Conservation (phyloP, 2,797 vertebrate genomes). For the Poecilia picta region DNA sequence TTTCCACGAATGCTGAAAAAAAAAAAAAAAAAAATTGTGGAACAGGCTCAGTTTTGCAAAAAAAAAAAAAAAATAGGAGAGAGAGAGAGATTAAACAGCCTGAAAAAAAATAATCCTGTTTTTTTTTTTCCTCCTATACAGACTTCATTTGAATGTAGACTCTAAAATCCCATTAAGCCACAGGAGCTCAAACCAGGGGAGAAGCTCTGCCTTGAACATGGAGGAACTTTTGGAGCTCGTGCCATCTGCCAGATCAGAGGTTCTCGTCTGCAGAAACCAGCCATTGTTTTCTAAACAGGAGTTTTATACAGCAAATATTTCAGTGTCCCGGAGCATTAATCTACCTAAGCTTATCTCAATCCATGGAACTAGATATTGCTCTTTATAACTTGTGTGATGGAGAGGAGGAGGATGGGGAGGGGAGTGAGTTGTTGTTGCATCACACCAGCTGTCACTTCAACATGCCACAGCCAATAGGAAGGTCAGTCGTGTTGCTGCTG, state of each 20-base stretch:
- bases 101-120: constrained; percentile 77
- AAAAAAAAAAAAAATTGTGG: constrained; percentile 61
- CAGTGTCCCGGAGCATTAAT: constrained; percentile 81
- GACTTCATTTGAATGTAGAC: constrained; percentile 76
- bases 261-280: constrained; percentile 69
- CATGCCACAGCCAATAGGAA: constrained; percentile 69
- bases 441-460: constrained; percentile 80
- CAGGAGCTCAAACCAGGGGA: constrained; percentile 62
- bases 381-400: constrained; percentile 79
- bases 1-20: constrained; percentile 76
- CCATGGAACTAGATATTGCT: constrained; percentile 83
- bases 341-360: constrained; percentile 81
- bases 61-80: constrained; percentile 63
- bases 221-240: constrained; percentile 63
- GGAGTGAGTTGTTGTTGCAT: constrained; percentile 68
- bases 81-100: constrained; percentile 76
- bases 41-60: constrained; percentile 66
- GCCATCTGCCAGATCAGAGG: constrained; percentile 78
- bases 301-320: constrained; percentile 83
- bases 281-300: constrained; percentile 85
- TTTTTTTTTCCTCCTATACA: constrained; percentile 52
- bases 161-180: constrained; percentile 78
- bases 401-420: constrained; percentile 44
- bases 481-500: constrained; percentile 54
- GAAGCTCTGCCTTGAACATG: constrained; percentile 63